Percentiles rank a stretch among this genome's conserved stretches.
These are phyloP conservation scores for Donacobius atricapilla DNA, from an alignment of 2,113 vertebrate genomes.

Conservation along the genomic window DNA sequence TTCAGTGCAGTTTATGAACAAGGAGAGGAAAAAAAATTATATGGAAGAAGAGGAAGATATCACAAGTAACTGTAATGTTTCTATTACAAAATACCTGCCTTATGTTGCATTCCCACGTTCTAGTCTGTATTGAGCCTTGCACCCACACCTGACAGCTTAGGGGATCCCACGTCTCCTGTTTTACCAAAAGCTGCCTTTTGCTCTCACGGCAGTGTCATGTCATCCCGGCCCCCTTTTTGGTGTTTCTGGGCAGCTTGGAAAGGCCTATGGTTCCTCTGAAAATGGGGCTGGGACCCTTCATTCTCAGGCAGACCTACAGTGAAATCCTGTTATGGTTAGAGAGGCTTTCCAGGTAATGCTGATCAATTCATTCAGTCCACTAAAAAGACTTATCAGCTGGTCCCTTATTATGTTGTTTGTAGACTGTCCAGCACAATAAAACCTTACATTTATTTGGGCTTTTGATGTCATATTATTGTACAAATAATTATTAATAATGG, in stretches of 20 bases:
- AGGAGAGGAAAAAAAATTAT: not conserved
- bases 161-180: not conserved
- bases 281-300: not conserved
- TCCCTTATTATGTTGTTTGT: not conserved
- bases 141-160: not conserved
- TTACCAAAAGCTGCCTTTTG: not conserved
- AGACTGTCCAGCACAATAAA: conserved; percentile 4
- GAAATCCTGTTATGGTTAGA: not conserved
- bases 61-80: not conserved
- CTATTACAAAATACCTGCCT: not conserved
- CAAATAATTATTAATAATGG: conserved; percentile 57
- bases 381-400: not conserved
- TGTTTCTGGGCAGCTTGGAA: not conserved
- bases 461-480: not conserved
- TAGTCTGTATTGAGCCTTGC: not conserved
- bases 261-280: not conserved
- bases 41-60: not conserved
- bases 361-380: not conserved
- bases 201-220: not conserved
- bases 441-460: not conserved
- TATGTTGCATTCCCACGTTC: not conserved
- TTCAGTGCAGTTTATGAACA: not conserved
- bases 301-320: not conserved
- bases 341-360: not conserved
- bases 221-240: not conserved